A percentile compares a stretch with the other conserved stretches of the same genome.
phyloP scores from a whole-genome alignment of 1,140 invertebrate genomes.

The Drosophila ficusphila region DNA sequence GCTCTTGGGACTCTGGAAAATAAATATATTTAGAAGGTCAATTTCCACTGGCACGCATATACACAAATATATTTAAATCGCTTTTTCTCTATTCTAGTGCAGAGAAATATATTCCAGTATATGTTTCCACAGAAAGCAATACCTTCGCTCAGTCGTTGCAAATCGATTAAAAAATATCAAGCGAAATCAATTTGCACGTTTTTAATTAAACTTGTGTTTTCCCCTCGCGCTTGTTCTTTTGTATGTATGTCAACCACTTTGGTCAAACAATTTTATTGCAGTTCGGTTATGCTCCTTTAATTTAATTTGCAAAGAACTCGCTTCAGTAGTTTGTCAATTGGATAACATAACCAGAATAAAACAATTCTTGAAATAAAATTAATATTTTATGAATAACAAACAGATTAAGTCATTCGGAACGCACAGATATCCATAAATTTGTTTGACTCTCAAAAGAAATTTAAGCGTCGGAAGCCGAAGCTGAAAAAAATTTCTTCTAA shows the following conservation, averaged over 20 bases:
- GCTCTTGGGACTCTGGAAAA: constrained; percentile 34
- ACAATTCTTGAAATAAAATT: neutral
- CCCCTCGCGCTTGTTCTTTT: neutral
- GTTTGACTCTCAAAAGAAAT: too few relatives aligned
- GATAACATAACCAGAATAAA: neutral
- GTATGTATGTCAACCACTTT: constrained; percentile 11
- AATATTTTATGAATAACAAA: too few relatives aligned
- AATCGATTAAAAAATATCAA: constrained; percentile 37
- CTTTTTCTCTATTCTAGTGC: too few relatives aligned
- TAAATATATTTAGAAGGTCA: constrained; percentile 60
- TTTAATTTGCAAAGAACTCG: constrained; percentile 9
- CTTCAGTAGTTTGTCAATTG: constrained; percentile 2
- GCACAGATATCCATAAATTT: too few relatives aligned
- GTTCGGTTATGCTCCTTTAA: constrained; percentile 31
- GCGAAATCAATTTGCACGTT: constrained; percentile 57
- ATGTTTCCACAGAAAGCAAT: neutral
- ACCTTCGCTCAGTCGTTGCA: neutral
- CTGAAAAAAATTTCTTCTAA: too few relatives aligned
- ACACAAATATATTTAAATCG: constrained; percentile 38
- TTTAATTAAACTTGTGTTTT: constrained; percentile 58
- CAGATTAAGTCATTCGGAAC: too few relatives aligned
- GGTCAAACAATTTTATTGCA: constrained; percentile 7
- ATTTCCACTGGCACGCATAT: constrained; percentile 23
- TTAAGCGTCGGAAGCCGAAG: too few relatives aligned
- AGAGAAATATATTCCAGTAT: too few relatives aligned